phyloP scores from a whole-genome alignment of 1,140 invertebrate genomes.

The Sitodiplosis mosellana region DNA sequence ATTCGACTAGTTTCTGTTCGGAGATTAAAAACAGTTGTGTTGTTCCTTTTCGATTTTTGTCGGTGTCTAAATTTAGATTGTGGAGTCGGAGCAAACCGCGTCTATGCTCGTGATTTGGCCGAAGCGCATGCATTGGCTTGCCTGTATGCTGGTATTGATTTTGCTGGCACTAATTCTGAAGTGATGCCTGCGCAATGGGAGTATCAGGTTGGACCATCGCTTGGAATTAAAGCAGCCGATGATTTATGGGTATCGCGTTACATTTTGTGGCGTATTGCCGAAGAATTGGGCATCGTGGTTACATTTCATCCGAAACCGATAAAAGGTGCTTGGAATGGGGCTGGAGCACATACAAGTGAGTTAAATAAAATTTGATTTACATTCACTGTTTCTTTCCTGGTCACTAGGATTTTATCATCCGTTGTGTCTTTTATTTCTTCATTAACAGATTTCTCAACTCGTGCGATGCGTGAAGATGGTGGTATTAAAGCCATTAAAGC shows the following conservation, averaged over 20 bases:
- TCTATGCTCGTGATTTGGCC: conserved; percentile 82
- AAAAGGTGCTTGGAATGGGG: conserved; percentile 77
- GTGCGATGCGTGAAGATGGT: conserved; percentile 58
- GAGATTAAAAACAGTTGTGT: conserved; percentile 36
- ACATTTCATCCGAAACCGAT: conserved; percentile 76
- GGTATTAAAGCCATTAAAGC: conserved; percentile 55
- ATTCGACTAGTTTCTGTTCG: conserved; percentile 17
- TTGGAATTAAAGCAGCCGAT: conserved; percentile 67
- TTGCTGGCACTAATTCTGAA: conserved; percentile 81
- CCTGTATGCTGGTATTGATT: conserved; percentile 76
- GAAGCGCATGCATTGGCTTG: conserved; percentile 67
- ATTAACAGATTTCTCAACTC: conserved; percentile 83
- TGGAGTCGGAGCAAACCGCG: conserved; percentile 79
- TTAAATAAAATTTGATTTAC: too few species aligned
- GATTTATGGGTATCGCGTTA: conserved; percentile 65
- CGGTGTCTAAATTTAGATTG: conserved; percentile 30
- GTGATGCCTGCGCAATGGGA: conserved; percentile 73
- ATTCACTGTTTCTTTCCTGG: too few species aligned
- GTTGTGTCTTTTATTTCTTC: too few species aligned
- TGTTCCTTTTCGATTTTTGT: too few species aligned
- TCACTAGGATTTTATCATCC: too few species aligned
- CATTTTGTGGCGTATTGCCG: conserved; percentile 67
- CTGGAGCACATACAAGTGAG: conserved; percentile 54
- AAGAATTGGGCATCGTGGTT: conserved; percentile 73
- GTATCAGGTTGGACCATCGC: conserved; percentile 46